Evolutionary conservation across 2,113 vertebrate genomes (phyloP).

Genomic region (Aix galericulata): DNA sequence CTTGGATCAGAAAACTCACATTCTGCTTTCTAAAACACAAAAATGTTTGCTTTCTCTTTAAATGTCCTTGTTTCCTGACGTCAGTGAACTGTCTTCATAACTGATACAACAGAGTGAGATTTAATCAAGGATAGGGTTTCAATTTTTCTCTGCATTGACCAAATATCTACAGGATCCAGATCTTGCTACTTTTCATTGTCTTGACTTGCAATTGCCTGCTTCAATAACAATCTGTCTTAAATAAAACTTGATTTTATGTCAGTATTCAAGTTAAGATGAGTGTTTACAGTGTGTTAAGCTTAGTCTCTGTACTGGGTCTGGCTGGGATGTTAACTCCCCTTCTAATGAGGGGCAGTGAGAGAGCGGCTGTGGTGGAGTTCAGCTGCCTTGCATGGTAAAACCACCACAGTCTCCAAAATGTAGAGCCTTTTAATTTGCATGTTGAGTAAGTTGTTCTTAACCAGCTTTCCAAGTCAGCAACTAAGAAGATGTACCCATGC

Average conservation of each 20-base stretch:
- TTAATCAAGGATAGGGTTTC: neutral
- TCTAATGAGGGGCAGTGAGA: no score
- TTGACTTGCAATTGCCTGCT: neutral
- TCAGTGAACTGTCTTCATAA: neutral
- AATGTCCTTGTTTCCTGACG: neutral
- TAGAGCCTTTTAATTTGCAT: neutral
- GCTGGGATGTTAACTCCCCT: no score
- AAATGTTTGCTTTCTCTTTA: neutral
- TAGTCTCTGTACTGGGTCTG: neutral
- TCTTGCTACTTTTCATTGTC: neutral
- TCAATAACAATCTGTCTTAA: neutral
- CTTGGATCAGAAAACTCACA: neutral
- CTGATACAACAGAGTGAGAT: neutral
- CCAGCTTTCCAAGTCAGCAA: neutral
- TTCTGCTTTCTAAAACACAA: neutral
- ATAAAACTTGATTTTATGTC: neutral
- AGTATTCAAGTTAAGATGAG: neutral
- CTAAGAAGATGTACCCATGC: neutral
- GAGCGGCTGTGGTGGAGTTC: no score
- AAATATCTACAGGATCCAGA: neutral
- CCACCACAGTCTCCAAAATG: neutral
- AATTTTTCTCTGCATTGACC: neutral
- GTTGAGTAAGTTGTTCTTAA: neutral
- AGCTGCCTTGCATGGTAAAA: no score
- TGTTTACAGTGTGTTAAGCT: neutral